These are phyloP conservation scores for Aradophagus sp. DNA, from an alignment of 1,140 invertebrate species.

Conservation along the genomic window DNA sequence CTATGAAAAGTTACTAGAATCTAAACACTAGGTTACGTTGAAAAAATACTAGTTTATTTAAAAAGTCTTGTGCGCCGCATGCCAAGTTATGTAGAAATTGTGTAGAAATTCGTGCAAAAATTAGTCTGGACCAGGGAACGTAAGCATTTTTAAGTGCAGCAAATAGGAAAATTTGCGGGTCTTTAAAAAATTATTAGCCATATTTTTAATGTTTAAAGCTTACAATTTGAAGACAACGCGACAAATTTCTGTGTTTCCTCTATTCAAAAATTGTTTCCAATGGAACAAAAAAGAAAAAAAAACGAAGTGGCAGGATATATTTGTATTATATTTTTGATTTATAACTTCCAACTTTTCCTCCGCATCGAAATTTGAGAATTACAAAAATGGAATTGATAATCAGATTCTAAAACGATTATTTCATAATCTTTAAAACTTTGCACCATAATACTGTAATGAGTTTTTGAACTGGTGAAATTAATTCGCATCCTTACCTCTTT, in stretches of 20 bases:
- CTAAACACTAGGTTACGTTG: constrained; percentile 18
- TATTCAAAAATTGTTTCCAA: too few species aligned
- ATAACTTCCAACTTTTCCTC: too few species aligned
- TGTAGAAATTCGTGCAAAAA: constrained; percentile 37
- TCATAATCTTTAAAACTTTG: neutral
- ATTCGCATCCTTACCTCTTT: too few species aligned
- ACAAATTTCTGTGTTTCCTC: constrained; percentile 10
- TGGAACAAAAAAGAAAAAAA: too few species aligned
- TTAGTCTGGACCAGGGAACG: constrained; percentile 3
- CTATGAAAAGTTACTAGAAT: constrained; percentile 20
- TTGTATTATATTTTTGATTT: too few species aligned
- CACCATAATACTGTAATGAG: neutral
- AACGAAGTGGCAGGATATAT: too few species aligned
- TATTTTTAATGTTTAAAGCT: constrained; percentile 1
- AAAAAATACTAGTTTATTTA: constrained; percentile 13
- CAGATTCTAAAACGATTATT: too few species aligned
- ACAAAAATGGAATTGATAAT: too few species aligned
- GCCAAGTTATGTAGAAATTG: constrained; percentile 31
- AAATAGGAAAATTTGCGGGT: constrained; percentile 15
- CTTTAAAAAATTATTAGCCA: constrained; percentile 4
- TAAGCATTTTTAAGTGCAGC: constrained; percentile 28
- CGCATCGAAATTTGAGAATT: too few species aligned
- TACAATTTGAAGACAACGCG: constrained; percentile 37
- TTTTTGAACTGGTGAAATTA: too few species aligned
- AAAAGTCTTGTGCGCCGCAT: constrained; percentile 26